Evolutionary conservation across 2,888 invertebrate genomes (phyloP).

Genomic region (Mythimna albipuncta): DNA sequence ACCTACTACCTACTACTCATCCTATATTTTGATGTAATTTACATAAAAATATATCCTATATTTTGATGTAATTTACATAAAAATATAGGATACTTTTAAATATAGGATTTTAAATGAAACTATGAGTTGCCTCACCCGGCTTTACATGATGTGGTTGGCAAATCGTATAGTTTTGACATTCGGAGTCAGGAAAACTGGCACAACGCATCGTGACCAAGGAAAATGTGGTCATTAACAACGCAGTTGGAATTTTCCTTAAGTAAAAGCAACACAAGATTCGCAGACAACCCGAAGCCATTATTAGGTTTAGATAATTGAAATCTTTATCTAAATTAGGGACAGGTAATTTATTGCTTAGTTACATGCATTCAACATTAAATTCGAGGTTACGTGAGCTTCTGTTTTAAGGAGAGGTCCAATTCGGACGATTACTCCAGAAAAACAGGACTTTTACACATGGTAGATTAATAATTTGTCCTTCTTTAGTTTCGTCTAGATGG

Average conservation of each 20-base stretch:
- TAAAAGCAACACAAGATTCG: constrained; percentile 16
- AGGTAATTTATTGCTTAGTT: constrained; percentile 21
- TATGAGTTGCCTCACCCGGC: no score
- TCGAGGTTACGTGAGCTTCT: neutral
- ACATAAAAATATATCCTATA: no score
- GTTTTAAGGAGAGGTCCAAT: no score
- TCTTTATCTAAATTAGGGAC: constrained; percentile 33
- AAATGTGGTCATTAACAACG: constrained; percentile 8
- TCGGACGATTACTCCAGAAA: neutral
- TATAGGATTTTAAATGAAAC: no score
- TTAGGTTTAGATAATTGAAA: constrained; percentile 37
- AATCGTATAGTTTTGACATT: neutral
- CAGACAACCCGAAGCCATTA: constrained; percentile 36
- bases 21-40: no score
- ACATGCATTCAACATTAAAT: constrained; percentile 9
- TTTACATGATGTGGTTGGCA: no score
- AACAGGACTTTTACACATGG: neutral
- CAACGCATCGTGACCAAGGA: neutral
- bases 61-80: no score
- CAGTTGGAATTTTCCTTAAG: constrained; percentile 19
- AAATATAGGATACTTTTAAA: no score
- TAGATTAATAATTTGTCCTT: no score
- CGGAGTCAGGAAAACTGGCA: neutral
- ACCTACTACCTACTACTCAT: no score
- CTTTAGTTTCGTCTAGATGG: neutral